Evolutionary conservation across 2,797 vertebrate genomes (phyloP).

Genomic region (Rhyacichthys aspro): DNA sequence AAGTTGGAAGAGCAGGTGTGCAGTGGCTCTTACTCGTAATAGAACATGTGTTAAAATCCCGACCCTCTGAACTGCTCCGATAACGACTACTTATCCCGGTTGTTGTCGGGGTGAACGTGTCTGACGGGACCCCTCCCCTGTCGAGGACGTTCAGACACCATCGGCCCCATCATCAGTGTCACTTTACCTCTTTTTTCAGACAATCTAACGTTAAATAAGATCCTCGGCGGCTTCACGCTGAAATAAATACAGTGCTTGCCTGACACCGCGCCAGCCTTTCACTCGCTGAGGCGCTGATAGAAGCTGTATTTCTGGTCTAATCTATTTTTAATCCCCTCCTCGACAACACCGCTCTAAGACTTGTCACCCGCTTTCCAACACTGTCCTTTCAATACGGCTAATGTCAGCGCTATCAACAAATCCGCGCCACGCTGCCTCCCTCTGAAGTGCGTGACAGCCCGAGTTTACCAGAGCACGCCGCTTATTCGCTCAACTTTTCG

Average conservation of each 20-base stretch:
- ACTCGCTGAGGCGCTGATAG: slow-evolving; percentile 37
- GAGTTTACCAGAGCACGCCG: slow-evolving; percentile 40
- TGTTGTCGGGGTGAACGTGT: slow-evolving; percentile 38
- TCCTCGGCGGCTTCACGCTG: slow-evolving; percentile 30
- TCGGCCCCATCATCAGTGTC: slow-evolving; percentile 48
- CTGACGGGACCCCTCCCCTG: slow-evolving; percentile 4
- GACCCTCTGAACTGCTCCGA: slow-evolving; percentile 35
- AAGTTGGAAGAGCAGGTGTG: not conserved
- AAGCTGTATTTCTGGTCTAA: slow-evolving; percentile 63
- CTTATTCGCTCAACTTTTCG: slow-evolving; percentile 45
- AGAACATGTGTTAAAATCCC: slow-evolving; percentile 33
- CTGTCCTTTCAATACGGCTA: slow-evolving; percentile 76
- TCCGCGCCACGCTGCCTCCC: slow-evolving; percentile 47
- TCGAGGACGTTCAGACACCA: slow-evolving; percentile 30
- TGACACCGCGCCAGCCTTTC: too few relatives aligned
- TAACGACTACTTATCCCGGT: slow-evolving; percentile 47
- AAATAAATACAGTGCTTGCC: slow-evolving; percentile 46
- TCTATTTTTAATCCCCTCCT: slow-evolving; percentile 76
- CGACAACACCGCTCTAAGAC: slow-evolving; percentile 63
- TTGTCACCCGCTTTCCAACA: slow-evolving; percentile 61
- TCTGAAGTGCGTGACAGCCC: slow-evolving; percentile 56
- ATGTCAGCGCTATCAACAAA: slow-evolving; percentile 70
- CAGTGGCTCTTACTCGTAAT: slow-evolving; percentile 31
- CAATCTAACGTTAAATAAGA: slow-evolving; percentile 57
- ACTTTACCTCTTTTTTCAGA: slow-evolving; percentile 51